Evolutionary conservation across 2,797 vertebrate species (phyloP), one percentile per base, ranked within the genome.

Genomic region (Poeciliopsis infans): DNA sequence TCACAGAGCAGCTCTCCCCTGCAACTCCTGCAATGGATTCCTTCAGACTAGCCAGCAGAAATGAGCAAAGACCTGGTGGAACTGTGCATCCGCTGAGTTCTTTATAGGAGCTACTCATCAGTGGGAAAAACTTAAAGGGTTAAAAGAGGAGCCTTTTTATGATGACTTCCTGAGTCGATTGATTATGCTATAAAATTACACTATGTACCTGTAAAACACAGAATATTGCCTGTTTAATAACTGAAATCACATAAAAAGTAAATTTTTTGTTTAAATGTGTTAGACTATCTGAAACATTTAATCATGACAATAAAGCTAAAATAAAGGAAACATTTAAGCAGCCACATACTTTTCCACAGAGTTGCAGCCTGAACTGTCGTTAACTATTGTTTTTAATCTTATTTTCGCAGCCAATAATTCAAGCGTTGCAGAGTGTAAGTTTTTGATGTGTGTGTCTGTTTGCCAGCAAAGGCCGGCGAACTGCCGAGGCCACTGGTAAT

Each of bases 401-500:
- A 75, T 77, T 72, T 55, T 12, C 49, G 76, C 81, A 75, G 80
- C 70, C 83, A 75, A 55, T 69, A 85, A 86, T 64, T 85, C 72
- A 70, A 76, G 75, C 86, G 53, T 71, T 75, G 25, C 20, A 64
- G 66, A 59, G 81, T 57, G 71, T 80, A 23, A 74, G 10, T 33
- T 53, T 77, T 79, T 45, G 72, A 47, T 53, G 41, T 76, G 78
- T 79, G 80, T 77, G 69, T 10, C 47, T 84, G 81, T 81, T 64
- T 82, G 85, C 51, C 51, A 3, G 85, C 85, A 85, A 75, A 82
- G 79, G 81, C 90, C 77, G 12, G 59, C 75, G 75, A 90, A 88
- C 76, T 59, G 71, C 43, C 61, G 87, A 92, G 89, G 85, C 79
- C 76, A 83, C 89, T 83, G 89, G 84, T 95, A 95, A 96, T 95